Percentiles rank a stretch among this genome's conserved stretches.
Evolutionary conservation across 2,113 vertebrate genomes (phyloP).

Genomic region (Manacus vitellinus): DNA sequence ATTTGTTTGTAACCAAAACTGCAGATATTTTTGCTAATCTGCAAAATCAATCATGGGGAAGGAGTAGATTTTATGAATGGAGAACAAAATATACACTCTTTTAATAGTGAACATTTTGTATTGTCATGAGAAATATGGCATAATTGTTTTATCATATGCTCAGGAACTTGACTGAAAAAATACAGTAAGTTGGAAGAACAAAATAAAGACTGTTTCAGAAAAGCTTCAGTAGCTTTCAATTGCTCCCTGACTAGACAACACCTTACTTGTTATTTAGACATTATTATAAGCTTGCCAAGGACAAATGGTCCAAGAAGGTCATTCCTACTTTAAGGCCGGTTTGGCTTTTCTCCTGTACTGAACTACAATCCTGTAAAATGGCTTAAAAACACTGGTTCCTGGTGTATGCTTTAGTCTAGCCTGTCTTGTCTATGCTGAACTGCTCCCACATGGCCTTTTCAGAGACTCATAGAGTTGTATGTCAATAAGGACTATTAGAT

Average conservation of each 20-base stretch:
- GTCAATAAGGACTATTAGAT: not conserved
- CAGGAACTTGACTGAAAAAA: not conserved
- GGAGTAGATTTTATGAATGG: slow-evolving; percentile 54
- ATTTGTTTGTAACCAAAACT: not conserved
- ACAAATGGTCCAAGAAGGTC: not conserved
- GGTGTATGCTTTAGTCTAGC: not conserved
- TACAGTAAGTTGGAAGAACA: not conserved
- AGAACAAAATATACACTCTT: not conserved
- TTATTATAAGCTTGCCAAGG: not conserved
- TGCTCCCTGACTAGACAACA: not conserved
- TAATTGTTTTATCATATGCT: slow-evolving; percentile 14
- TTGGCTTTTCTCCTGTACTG: not conserved
- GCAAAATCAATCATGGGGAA: slow-evolving; percentile 13
- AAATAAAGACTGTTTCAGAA: slow-evolving; percentile 23
- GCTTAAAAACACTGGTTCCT: not conserved
- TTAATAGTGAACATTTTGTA: not conserved
- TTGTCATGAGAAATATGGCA: not conserved
- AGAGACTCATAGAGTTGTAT: not conserved
- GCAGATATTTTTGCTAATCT: not conserved
- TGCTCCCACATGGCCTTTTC: not conserved
- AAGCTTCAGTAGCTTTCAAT: slow-evolving; percentile 10
- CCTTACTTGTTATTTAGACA: not conserved
- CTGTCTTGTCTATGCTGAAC: not conserved
- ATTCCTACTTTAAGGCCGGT: not conserved
- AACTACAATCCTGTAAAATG: not conserved